Base-by-base conservation (phyloP, 2,113 vertebrate genomes). In the Symphodus melops region DNA sequence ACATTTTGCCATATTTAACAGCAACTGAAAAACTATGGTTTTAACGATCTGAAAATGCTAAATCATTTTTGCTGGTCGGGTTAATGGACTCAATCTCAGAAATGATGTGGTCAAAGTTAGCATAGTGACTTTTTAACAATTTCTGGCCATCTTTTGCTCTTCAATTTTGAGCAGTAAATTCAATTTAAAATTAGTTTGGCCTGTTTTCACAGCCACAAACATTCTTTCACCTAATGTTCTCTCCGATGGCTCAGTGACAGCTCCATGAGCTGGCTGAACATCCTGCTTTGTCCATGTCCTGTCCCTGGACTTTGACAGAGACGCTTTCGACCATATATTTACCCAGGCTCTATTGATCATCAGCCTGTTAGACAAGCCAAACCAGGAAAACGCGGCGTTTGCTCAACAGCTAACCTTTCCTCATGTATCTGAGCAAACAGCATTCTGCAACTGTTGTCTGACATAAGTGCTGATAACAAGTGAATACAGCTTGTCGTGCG, bases 221-320 rank as follows among this genome's bases (percentile, higher is more conserved):
- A 87, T 89, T 85, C 81, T 87, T 91, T 87, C 79, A 86, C 78
- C 78, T 52, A 68, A 87, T 90, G 80, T 83, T 80, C 84, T 78
- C 84, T 78, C 42, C 44, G 68, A 77, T 77, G 48, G 80, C 83
- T 85, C 69, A 59, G 59, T 76, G 75, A 75, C 75, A 87, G 72
- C 51, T 57, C 36, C 66, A 79, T 65, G 51, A 76, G 61, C 82
- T 89, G 85, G 84, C 89, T 69, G 85, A 85, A 88, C 86, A 82
- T 87, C 64, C 76, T 68, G 82, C 80, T 28, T 65, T 23, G 8
- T 59, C 64, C 72, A 57, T 23, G 7, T 59, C 61, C 74, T 36
- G 88, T 89, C 90, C 85, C 88, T 93, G 92, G 90, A 92, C 92
- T 92, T 92, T 93, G 92, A 86, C 75, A 80, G 60, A 72, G 23